Base-by-base conservation (phyloP, 1,140 invertebrate genomes). In the Lycorma delicatula region DNA sequence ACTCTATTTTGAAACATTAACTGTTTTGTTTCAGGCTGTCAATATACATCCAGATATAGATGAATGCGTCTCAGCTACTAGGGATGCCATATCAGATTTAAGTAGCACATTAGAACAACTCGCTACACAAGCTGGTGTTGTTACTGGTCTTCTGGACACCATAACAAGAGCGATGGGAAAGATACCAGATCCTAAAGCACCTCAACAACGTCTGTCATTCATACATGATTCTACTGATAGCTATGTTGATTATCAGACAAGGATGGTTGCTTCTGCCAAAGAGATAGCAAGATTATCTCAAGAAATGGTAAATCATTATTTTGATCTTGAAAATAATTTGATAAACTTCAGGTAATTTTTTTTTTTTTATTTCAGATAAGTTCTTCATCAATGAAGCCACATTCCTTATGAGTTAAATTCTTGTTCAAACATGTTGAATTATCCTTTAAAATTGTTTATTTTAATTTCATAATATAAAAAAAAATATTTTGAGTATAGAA, bases 171-270 rank as follows among this genome's bases (percentile, higher is more conserved):
- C 92, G 1, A 91, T 97, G 69, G 81, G 85, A 20, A 57, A 47
- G 0, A 79, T 97, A 51, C 85, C 87, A 9, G 85, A 89, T 65
- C 80, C 85, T 63, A 69, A 73, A 31, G 72, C 72, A 50, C 74
- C 73, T 4, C 56, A 63, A 27, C 56, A 62, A 16, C 55, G 63
- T 23, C 52, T 58, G 12, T 65, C 58, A 12, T 29, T 61, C 41
- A 55, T 64, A 12, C 27, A 57, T 16, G 54, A 63, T 34, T 56
- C 51, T 55, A 27, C 62, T 31, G 84, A 86, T 54, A 83, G 80
- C 44, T 98, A 93, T 70, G 95, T 97, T 2, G 93, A 98, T 72
- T 97, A 94, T 72, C 97, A 99, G 71, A 97, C 95, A 0, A 79
- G 93, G 55, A 98, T 99, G 94, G 92, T 98, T 2, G 83, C 85